Conservation (phyloP, 2,888 invertebrate species). For the Athrips mouffetella region DNA sequence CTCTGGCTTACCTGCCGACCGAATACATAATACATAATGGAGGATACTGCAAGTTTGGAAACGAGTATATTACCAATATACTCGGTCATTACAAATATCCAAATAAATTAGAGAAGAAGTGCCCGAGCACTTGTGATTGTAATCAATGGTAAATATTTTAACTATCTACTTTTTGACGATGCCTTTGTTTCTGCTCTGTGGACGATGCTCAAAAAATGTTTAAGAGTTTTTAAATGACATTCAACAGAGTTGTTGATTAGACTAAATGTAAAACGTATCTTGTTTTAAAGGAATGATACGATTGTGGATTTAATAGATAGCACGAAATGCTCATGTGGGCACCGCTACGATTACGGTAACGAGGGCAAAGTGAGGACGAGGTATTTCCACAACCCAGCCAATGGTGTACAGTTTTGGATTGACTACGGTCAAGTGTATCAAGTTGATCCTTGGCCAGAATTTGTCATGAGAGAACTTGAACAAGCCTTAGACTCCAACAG, state of each 20-base stretch:
- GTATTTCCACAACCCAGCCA: conserved; percentile 54
- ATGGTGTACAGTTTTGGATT: conserved; percentile 45
- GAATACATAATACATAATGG: conserved; percentile 57
- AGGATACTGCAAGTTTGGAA: conserved; percentile 33
- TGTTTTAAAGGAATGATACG: no score
- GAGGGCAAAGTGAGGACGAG: conserved; percentile 45
- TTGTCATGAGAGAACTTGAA: conserved; percentile 50
- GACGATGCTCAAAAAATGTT: no score
- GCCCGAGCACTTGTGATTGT: conserved; percentile 53
- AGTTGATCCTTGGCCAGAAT: conserved; percentile 57
- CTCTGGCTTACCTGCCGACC: background rate
- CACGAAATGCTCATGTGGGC: no score
- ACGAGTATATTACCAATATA: conserved; percentile 37
- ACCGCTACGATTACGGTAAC: conserved; percentile 53
- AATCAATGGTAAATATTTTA: conserved; percentile 47
- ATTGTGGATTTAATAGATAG: no score
- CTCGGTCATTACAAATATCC: conserved; percentile 53
- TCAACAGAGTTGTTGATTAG: no score
- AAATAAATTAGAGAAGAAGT: conserved; percentile 33
- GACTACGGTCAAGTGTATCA: conserved; percentile 61
- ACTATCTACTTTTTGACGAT: background rate
- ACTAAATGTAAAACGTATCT: no score
- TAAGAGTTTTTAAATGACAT: no score
- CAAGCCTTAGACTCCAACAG: conserved; percentile 29
- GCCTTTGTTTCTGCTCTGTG: background rate